Percentiles rank a stretch among this genome's conserved stretches.
Evolutionary conservation across 2,113 vertebrate genomes (phyloP).

Genomic region (Syngnathoides biaculeatus): DNA sequence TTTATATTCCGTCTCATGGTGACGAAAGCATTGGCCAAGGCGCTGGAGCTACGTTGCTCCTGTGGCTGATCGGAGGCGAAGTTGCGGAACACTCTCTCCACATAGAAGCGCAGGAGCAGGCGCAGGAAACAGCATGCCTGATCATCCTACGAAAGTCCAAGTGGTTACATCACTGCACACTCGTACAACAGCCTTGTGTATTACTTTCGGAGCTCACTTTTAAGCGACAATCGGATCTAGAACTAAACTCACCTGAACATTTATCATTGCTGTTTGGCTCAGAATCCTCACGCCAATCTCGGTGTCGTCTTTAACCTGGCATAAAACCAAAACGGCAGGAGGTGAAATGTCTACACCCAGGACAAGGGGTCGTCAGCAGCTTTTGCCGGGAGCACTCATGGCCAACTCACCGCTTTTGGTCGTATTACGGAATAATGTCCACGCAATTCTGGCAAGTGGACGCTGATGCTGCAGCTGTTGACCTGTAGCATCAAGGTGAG

Average conservation of each 20-base stretch:
- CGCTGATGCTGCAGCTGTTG: slow-evolving; percentile 59
- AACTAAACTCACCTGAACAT: slow-evolving; percentile 57
- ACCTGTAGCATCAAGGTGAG: slow-evolving; percentile 42
- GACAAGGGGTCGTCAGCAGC: not conserved
- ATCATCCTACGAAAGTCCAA: slow-evolving; percentile 54
- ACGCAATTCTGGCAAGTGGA: slow-evolving; percentile 67
- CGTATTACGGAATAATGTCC: slow-evolving; percentile 60
- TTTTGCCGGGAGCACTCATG: not conserved
- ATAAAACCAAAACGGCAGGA: slow-evolving; percentile 2
- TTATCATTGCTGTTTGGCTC: slow-evolving; percentile 40
- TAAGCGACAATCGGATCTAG: not conserved
- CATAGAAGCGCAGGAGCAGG: slow-evolving; percentile 82
- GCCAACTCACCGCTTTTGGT: slow-evolving; percentile 54
- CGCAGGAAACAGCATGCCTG: slow-evolving; percentile 83
- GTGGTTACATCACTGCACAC: not conserved
- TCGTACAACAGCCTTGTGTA: not conserved
- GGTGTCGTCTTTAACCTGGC: slow-evolving; percentile 58
- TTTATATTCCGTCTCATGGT: slow-evolving; percentile 74
- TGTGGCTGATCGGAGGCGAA: slow-evolving; percentile 57
- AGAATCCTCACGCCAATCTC: slow-evolving; percentile 61
- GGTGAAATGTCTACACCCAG: not conserved
- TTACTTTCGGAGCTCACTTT: not conserved
- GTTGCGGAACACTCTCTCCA: slow-evolving; percentile 84
- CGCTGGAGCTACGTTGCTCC: slow-evolving; percentile 68
- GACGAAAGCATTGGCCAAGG: slow-evolving; percentile 81